Base-by-base conservation (phyloP, 2,797 vertebrate genomes). In the Lepidocolaptes lacrymiger region DNA sequence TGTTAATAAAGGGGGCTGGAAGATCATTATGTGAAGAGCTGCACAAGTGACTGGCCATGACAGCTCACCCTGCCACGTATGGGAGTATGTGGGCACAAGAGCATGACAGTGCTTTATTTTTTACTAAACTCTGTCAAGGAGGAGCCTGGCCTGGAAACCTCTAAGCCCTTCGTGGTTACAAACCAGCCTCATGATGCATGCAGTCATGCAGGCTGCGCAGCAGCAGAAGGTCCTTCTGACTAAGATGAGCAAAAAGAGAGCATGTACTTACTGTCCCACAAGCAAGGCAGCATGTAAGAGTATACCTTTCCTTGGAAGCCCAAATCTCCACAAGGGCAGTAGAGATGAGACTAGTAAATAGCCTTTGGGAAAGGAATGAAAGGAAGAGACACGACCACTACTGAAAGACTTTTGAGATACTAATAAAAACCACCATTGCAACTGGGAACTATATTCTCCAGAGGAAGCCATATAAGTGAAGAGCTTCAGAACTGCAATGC, bases 21-120 rank as follows among this genome's bases (percentile, higher is more conserved):
- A 86, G 85, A 66, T 86, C 76, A 52, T 90, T 66, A 11, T 78
- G 52, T 76, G 92, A 59, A 84, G 82, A 89, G 43, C 79, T 84
- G 66, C 56, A 64, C 74, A n/a, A 41, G 24, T 24, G 43, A 30
- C 37, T 63, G 86, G 56, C 84, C 84, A 61, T 3, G 3, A 37
- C 76, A 66, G 66, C 76, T 93, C 85, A 56, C 41, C 67, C 85
- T 54, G 76, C 73, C 85, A 66, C 6, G 0, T 7, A 68, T 0
- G 0, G 63, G 21, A 62, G n/a, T 30, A 21, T 81, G 62, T 64
- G 81, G 43, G 64, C 82, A 75, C 0, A 1, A 43, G 5, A 87
- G 44, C 4, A 0, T 51, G 66, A 75, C 58, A 64, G 30, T 1
- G 6, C 7, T 20, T 34, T 10, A 15, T 14, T 68, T 32, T 30